Conservation (phyloP, 2,888 invertebrate species). For the Polymixis flavicincta region DNA sequence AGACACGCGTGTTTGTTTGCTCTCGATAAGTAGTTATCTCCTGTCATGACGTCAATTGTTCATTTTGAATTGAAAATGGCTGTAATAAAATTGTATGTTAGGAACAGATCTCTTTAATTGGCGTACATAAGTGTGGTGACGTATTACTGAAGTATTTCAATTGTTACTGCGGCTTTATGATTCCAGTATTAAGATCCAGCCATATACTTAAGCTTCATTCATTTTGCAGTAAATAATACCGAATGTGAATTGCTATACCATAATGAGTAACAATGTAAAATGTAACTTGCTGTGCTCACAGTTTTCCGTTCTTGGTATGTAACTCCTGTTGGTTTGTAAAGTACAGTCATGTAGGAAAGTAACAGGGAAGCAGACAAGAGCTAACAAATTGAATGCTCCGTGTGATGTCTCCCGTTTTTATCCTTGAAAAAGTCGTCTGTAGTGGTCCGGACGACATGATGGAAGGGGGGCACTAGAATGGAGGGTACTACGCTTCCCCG, state of each 20-base stretch:
- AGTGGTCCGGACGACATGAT: constrained; percentile 65
- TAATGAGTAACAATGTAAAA: constrained; percentile 21
- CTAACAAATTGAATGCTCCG: constrained; percentile 52
- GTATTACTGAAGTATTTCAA: constrained; percentile 26
- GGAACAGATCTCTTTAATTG: constrained; percentile 59
- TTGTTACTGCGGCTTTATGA: constrained; percentile 17
- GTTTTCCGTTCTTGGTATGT: constrained; percentile 2
- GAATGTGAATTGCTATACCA: constrained; percentile 5
- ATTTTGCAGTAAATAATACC: constrained; percentile 12
- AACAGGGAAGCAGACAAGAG: constrained; percentile 38
- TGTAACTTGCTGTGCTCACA: neutral
- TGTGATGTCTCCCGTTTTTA: constrained; percentile 60
- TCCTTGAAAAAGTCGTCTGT: constrained; percentile 67
- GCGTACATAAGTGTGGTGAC: constrained; percentile 21
- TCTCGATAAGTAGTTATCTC: constrained; percentile 76
- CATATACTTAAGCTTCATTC: constrained; percentile 6
- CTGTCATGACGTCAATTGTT: constrained; percentile 80
- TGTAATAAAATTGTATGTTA: constrained; percentile 68
- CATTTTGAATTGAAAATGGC: constrained; percentile 73
- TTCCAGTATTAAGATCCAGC: constrained; percentile 3
- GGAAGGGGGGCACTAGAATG: constrained; percentile 75
- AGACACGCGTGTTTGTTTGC: constrained; percentile 79
- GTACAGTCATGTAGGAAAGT: constrained; percentile 17
- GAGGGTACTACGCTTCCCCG: constrained; percentile 77
- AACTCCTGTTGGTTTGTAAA: constrained; percentile 8